Evolutionary conservation across 2,113 vertebrate genomes (phyloP), one percentile per base, ranked within the genome.

Genomic region (Lathamus discolor): DNA sequence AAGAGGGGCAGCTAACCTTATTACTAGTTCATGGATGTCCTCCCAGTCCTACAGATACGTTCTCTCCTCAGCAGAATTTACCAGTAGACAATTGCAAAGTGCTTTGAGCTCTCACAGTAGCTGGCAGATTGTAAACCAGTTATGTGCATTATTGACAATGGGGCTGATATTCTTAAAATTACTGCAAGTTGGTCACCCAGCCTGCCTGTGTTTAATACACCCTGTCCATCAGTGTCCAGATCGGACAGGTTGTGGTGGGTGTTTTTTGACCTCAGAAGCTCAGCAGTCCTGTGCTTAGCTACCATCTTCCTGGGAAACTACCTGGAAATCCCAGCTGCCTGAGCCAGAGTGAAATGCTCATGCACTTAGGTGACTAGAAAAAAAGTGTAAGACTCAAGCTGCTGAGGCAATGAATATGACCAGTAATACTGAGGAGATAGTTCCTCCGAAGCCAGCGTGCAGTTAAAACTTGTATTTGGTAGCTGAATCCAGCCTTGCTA

Each of bases 241-340:
- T 7, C 0, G 0, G 37, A 27, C 55, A 43, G 63, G 31, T 16
- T 15, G 67, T 0, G 2, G 27, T 10, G 35, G 27, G 28, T 15
- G 12, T 13, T 16, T 22, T 33, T 55, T 69, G 52, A 80, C 5
- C 43, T 76, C 44, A 79, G 48, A 48, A 22, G 5, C 27, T 61
- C 79, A 61, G 78, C 0, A 3, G 18, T 29, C 28, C 17, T 55
- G 16, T 25, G 10, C 52, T 85, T 82, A n/a, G 61, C 51, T 82
- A 14, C 18, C 0, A 0, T 15, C 29, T 55, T 24, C 7, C 20
- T 31, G 88, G 91, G 85, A 95, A 96, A 86, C 41, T 23, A 35
- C 66, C 39, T 31, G 70, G 44, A 62, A 95, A 79, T 88, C 54
- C 44, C 41, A n/a, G 29, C 57, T 41, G 57, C 12, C 69, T 8